A percentile compares a stretch with the other conserved stretches of the same genome.
phyloP scores from a whole-genome alignment of 2,113 vertebrate species.

The Burhinus bistriatus region DNA sequence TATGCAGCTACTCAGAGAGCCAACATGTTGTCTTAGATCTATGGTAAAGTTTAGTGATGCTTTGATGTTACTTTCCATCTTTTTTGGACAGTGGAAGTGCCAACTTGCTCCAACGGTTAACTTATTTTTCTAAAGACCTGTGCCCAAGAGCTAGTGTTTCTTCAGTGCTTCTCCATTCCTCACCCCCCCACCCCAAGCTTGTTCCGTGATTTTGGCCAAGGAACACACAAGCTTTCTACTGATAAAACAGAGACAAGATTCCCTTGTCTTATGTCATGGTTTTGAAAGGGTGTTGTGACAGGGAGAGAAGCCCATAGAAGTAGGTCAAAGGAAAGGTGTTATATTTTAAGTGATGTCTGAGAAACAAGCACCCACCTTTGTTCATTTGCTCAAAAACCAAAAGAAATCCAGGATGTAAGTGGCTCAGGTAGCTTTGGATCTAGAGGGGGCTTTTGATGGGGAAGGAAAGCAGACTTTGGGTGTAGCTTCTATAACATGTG shows the following conservation, averaged over 20 bases:
- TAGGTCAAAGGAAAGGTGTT: background rate
- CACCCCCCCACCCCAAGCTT: background rate
- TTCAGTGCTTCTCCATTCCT: background rate
- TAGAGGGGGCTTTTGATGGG: background rate
- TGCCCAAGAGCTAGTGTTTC: background rate
- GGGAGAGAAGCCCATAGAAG: background rate
- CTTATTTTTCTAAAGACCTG: background rate
- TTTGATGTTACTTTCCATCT: background rate
- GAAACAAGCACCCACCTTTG: background rate
- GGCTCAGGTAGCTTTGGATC: background rate
- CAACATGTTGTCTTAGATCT: accelerated
- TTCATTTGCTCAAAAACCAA: background rate
- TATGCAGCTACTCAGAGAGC: background rate
- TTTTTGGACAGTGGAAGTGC: background rate
- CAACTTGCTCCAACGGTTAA: background rate
- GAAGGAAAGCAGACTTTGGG: background rate
- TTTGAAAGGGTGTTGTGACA: background rate
- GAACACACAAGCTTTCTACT: background rate
- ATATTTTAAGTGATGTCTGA: background rate
- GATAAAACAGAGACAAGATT: background rate
- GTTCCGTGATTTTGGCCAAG: background rate
- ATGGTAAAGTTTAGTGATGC: background rate
- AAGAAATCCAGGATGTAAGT: background rate
- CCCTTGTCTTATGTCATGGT: background rate
- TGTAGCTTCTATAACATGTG: background rate